Percentiles rank a stretch among this genome's conserved stretches.
Evolutionary conservation across 2,113 vertebrate species (phyloP).

Genomic region (Tachuris rubrigastra): DNA sequence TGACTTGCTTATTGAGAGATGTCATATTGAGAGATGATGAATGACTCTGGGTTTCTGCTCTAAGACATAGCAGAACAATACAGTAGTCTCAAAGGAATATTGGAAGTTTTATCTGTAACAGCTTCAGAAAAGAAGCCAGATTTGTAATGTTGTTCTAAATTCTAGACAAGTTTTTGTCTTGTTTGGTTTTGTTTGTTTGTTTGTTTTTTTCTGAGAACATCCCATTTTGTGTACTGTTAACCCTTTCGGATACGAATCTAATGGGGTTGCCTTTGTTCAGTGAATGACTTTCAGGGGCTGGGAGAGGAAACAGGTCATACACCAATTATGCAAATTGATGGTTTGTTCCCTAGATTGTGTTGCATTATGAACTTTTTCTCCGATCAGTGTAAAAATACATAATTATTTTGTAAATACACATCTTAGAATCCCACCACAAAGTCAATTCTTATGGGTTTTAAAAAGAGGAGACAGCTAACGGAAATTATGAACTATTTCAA

Average conservation of each 20-base stretch:
- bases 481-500: not conserved
- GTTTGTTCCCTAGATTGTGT: not conserved
- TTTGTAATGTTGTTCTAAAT: not conserved
- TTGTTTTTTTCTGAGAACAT: not conserved
- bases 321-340: not conserved
- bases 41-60: slow-evolving; percentile 74
- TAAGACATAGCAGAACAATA: slow-evolving; percentile 58
- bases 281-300: not conserved
- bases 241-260: not conserved
- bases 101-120: slow-evolving; percentile 62
- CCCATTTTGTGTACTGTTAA: not conserved
- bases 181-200: not conserved
- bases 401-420: not conserved
- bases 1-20: slow-evolving; percentile 70
- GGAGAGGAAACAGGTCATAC: not conserved
- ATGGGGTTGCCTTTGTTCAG: not conserved
- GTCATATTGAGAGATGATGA: slow-evolving; percentile 76
- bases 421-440: not conserved
- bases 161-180: not conserved
- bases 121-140: not conserved
- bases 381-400: not conserved
- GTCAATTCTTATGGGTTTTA: not conserved
- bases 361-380: not conserved
- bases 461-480: not conserved
- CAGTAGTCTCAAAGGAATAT: slow-evolving; percentile 69